These are phyloP conservation scores for Scleropages formosus DNA, from an alignment of 2,797 vertebrate genomes.

Conservation along the genomic window DNA sequence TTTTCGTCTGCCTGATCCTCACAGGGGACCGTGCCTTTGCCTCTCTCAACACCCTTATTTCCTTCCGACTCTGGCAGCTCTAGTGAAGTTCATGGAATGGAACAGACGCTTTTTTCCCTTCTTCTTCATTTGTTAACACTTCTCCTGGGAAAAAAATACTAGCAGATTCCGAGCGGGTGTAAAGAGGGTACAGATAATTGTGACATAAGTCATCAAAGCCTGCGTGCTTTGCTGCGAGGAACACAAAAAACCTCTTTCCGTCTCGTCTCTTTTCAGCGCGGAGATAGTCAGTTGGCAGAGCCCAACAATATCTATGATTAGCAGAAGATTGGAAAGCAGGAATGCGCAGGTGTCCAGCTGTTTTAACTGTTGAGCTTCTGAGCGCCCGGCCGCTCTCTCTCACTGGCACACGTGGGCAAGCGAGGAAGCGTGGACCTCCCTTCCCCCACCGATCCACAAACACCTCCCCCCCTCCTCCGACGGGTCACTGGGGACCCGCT, in stretches of 20 bases:
- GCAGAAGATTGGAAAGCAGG: neutral
- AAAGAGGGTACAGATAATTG: neutral
- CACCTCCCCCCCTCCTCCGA: too few relatives aligned
- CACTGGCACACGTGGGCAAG: conserved; percentile 26
- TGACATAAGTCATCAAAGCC: conserved; percentile 1
- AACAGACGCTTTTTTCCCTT: conserved; percentile 10
- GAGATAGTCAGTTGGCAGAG: neutral
- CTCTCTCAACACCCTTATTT: conserved; percentile 4
- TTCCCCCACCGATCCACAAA: neutral
- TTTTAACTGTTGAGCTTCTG: neutral
- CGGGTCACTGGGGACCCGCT: neutral
- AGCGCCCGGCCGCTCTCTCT: neutral
- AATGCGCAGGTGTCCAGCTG: neutral
- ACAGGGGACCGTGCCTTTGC: neutral
- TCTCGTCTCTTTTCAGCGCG: neutral
- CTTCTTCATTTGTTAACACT: neutral
- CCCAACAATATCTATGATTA: neutral
- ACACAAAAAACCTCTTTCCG: neutral
- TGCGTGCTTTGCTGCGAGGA: neutral
- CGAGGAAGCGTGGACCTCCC: conserved; percentile 17
- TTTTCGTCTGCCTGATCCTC: conserved; percentile 3
- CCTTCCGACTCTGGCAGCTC: neutral
- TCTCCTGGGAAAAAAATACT: neutral
- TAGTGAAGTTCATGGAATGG: neutral
- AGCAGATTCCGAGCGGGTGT: conserved; percentile 5